These are phyloP conservation scores for Leuciscus idus DNA, from an alignment of 2,113 vertebrate genomes.

Conservation along the genomic window DNA sequence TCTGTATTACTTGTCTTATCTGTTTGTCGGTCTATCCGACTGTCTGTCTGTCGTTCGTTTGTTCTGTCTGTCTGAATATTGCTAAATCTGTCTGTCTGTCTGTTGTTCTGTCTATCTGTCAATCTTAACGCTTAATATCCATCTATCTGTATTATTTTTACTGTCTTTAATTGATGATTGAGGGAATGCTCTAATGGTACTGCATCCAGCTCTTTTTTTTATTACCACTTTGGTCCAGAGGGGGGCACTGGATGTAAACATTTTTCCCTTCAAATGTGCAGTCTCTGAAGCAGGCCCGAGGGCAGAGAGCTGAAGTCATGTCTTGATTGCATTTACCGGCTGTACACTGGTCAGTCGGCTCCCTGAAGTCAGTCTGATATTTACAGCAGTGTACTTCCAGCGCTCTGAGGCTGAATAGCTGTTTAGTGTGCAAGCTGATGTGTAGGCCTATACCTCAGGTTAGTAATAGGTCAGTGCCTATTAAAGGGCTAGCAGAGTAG, in stretches of 20 bases:
- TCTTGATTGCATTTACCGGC: constrained; percentile 4
- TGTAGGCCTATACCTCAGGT: not conserved
- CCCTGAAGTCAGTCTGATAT: constrained; percentile 38
- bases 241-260: constrained; percentile 46
- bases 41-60: too few species aligned
- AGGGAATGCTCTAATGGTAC: not conserved
- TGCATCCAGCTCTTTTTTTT: not conserved
- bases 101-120: not conserved
- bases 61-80: too few species aligned
- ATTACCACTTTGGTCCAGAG: constrained; percentile 27
- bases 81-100: too few species aligned
- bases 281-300: not conserved
- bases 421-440: not conserved
- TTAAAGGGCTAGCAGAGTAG: not conserved
- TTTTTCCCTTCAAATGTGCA: not conserved
- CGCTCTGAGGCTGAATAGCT: not conserved
- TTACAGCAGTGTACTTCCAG: constrained; percentile 2
- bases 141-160: not conserved
- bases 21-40: too few species aligned
- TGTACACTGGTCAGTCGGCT: not conserved
- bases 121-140: not conserved
- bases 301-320: constrained; percentile 26
- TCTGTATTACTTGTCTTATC: not conserved
- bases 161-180: not conserved
- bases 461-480: not conserved